Evolutionary conservation across 1,140 invertebrate species (phyloP).

Genomic region (Drosophila micromelanica): DNA sequence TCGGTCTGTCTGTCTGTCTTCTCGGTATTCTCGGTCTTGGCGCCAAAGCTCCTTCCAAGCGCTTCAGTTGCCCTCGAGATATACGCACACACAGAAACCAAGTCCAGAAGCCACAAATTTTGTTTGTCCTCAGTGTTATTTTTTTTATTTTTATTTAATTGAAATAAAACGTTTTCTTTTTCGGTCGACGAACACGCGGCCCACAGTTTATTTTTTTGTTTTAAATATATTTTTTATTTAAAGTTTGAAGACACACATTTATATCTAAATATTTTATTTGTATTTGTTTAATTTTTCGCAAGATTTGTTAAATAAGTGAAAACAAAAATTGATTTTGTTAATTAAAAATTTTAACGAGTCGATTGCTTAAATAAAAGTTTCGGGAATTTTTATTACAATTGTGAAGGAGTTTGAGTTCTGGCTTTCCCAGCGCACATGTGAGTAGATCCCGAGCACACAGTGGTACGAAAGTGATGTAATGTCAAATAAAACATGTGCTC

Average conservation of each 20-base stretch:
- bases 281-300: slow-evolving; percentile 32
- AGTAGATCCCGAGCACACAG: slow-evolving; percentile 7
- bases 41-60: slow-evolving; percentile 48
- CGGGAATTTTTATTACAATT: not conserved
- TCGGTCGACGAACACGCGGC: slow-evolving; percentile 17
- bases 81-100: slow-evolving; percentile 18
- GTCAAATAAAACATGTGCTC: not conserved
- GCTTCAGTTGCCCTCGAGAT: slow-evolving; percentile 35
- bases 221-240: slow-evolving; percentile 39
- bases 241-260: slow-evolving; percentile 29
- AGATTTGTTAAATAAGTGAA: slow-evolving; percentile 29
- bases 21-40: slow-evolving; percentile 14
- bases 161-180: slow-evolving; percentile 16
- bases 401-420: not conserved
- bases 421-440: slow-evolving; percentile 20
- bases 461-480: slow-evolving; percentile 7
- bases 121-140: slow-evolving; percentile 59
- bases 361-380: not conserved
- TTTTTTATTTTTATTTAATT: slow-evolving; percentile 31
- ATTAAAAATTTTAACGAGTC: slow-evolving; percentile 1
- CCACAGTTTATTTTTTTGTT: slow-evolving; percentile 13
- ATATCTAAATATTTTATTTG: slow-evolving; percentile 35
- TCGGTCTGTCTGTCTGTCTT: not conserved
- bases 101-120: slow-evolving; percentile 40
- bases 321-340: slow-evolving; percentile 26